Evolutionary conservation across 2,113 vertebrate species (phyloP), one percentile per base, ranked within the genome.

Genomic region (Dascyllus trimaculatus): DNA sequence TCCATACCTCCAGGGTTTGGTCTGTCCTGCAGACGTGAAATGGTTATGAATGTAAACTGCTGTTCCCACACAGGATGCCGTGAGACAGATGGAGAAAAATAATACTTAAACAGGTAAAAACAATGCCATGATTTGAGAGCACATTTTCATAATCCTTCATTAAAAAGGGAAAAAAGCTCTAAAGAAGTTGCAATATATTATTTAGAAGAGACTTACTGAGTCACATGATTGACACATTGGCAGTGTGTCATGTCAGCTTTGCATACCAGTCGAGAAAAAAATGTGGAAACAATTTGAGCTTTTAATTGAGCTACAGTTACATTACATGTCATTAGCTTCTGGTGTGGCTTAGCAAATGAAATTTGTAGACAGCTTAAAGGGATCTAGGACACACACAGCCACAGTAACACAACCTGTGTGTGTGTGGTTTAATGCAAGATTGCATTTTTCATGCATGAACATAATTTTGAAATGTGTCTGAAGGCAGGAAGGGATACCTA

Each of bases 1-100:
- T 84, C 82, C 75, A 61, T 88, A 82, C 71, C 91, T 85, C 61
- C 78, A 5, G 84, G 89, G 65, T 46, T 65, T 29, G 46, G 77
- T 78, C 62, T n/a, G 4, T 24, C 85, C 70, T 74, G 63, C 49
- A 84, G 78, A 85, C 35, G 6, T 67, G 75, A 88, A 76, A 79
- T 74, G 75, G 68, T 78, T 84, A 80, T 85, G 71, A 86, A 87
- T 80, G 85, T 81, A 69, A 77, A 75, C 32, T 56, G 49, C 15
- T 52, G 26, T 66, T 83, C 38, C 45, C 25, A 68, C 40, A 25
- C 40, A 54, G 51, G 25, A 70, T 29, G 45, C 53, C 49, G 57
- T 43, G 19, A 67, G 45, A 81, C 61, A 56, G n/a, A 38, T 74
- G 57, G 19, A 29, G 18, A 40, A 59, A 52, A 49, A 60, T 4